phyloP scores from a whole-genome alignment of 1,140 invertebrate genomes.

The Teleogryllus occipitalis region DNA sequence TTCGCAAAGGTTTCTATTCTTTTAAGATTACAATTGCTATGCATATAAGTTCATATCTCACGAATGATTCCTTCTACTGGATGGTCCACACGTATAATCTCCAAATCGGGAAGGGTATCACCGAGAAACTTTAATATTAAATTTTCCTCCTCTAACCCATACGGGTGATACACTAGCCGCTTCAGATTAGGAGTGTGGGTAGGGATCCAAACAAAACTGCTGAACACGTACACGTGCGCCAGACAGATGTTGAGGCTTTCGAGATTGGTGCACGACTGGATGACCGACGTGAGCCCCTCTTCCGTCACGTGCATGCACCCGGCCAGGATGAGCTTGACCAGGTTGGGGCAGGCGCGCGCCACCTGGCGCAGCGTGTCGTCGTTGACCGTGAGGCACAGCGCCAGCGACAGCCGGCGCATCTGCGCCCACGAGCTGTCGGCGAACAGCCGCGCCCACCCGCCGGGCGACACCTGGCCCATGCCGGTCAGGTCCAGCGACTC shows the following conservation, averaged over 20 bases:
- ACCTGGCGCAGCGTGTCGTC: background rate
- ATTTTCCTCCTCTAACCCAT: background rate
- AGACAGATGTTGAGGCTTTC: background rate
- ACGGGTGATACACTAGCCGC: background rate
- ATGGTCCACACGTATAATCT: background rate
- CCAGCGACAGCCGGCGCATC: background rate
- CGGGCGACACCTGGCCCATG: background rate
- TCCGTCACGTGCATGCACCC: background rate
- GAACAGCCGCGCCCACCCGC: background rate
- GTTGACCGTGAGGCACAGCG: background rate
- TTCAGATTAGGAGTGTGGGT: background rate
- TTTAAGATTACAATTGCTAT: no score
- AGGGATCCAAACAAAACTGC: background rate
- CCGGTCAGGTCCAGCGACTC: background rate
- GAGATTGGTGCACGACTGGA: background rate
- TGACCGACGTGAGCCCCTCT: background rate
- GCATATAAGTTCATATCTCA: background rate
- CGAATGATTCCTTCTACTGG: background rate
- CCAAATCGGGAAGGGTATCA: background rate
- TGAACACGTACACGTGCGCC: background rate
- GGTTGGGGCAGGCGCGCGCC: background rate
- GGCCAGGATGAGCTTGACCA: background rate
- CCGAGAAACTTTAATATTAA: background rate
- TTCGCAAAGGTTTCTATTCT: no score
- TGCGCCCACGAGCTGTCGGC: background rate